phyloP scores from a whole-genome alignment of 1,140 invertebrate genomes.

The Drosophila auraria region DNA sequence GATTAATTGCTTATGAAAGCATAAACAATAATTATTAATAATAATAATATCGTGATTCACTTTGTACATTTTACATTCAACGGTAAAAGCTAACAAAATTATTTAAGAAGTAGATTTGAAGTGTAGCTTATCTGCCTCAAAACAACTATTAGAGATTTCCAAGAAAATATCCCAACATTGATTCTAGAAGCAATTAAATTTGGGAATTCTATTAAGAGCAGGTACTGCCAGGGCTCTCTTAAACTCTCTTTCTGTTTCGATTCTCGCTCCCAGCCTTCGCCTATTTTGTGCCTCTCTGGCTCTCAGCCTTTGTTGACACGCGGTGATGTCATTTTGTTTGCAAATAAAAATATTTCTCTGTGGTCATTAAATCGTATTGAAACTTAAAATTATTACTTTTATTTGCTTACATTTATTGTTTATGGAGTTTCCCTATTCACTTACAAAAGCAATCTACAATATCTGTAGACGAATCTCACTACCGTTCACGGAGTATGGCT shows the following conservation, averaged over 20 bases:
- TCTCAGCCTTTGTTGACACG: constrained; percentile 11
- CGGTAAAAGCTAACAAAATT: background rate
- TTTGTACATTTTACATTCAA: background rate
- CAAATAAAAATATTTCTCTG: constrained; percentile 1
- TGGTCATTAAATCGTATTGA: background rate
- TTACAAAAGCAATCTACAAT: background rate
- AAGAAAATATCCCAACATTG: too few species aligned
- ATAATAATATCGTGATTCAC: background rate
- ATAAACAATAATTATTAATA: background rate
- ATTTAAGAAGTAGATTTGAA: background rate
- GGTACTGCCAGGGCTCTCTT: background rate
- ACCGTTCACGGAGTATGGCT: too few species aligned
- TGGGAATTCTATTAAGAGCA: background rate
- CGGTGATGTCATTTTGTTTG: constrained; percentile 60
- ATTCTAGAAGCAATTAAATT: background rate
- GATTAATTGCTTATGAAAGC: background rate
- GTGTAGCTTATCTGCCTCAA: background rate
- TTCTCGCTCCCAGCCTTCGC: background rate
- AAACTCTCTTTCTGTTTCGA: too few species aligned
- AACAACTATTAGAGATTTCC: background rate
- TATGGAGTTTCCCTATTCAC: background rate
- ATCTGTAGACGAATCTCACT: background rate
- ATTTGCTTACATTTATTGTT: background rate
- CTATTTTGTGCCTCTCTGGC: constrained; percentile 4
- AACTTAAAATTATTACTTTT: background rate